A percentile compares a stretch with the other conserved stretches of the same genome.
Conservation (phyloP, 35 echinoderm and acorn worm genomes). For the Amphiura filiformis region DNA sequence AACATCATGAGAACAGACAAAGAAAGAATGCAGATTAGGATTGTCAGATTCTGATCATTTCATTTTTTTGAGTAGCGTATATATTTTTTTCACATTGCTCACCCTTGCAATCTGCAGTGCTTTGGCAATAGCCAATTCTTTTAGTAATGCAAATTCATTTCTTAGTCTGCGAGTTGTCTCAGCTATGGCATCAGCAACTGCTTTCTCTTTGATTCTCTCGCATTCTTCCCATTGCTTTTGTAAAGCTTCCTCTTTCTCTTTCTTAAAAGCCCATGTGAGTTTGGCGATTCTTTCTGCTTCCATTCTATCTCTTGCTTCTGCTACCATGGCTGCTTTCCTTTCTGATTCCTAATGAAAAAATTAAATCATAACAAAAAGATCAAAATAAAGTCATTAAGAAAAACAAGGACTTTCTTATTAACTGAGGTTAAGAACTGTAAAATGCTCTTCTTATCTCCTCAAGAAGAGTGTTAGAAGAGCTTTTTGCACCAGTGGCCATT, state of each 20-base stretch:
- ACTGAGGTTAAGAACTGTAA: too few species aligned
- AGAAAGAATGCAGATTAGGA: too few species aligned
- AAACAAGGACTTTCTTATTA: too few species aligned
- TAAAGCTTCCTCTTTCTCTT: constrained; percentile 86
- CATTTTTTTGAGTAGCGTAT: too few species aligned
- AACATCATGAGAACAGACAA: too few species aligned
- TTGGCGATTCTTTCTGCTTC: constrained; percentile 68
- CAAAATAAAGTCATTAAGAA: too few species aligned
- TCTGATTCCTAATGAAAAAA: constrained; percentile 74
- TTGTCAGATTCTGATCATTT: too few species aligned
- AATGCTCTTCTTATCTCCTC: too few species aligned
- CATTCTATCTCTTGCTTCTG: constrained; percentile 56
- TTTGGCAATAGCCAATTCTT: constrained; percentile 73
- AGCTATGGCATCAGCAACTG: constrained; percentile 77
- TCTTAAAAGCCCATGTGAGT: constrained; percentile 65
- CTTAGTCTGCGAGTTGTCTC: constrained; percentile 61
- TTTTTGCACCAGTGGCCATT: too few species aligned
- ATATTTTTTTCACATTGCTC: not conserved
- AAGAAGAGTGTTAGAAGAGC: too few species aligned
- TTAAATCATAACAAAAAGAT: too few species aligned
- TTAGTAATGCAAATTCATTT: constrained; percentile 82
- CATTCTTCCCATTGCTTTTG: constrained; percentile 87
- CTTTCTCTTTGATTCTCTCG: constrained; percentile 78
- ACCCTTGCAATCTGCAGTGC: constrained; percentile 90
- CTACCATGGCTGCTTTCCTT: constrained; percentile 53